phyloP scores from a whole-genome alignment of 2,888 invertebrate species.

The Drosophila merina region DNA sequence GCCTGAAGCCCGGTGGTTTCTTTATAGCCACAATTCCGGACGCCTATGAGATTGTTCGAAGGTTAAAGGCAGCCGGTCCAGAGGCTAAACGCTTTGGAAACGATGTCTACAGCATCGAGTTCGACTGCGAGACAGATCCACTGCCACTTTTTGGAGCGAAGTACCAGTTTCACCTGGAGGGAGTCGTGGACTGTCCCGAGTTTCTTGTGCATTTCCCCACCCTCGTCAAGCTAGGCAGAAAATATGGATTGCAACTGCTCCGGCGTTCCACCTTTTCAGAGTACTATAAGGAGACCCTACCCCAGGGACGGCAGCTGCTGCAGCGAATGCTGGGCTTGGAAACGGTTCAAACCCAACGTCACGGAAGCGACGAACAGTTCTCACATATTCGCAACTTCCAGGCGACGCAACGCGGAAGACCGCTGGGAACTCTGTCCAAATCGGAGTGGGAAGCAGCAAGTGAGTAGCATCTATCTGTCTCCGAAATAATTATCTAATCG shows the following conservation, averaged over 20 bases:
- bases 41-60: conserved; percentile 94
- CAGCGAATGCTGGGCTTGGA: conserved; percentile 92
- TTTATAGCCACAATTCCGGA: conserved; percentile 99
- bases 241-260: conserved; percentile 89
- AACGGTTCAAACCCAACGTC: conserved; percentile 87
- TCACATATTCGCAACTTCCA: conserved; percentile 87
- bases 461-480: conserved; percentile 83
- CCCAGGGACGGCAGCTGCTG: conserved; percentile 85
- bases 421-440: conserved; percentile 92
- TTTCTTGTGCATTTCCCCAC: conserved; percentile 97
- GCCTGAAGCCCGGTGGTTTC: conserved; percentile 94
- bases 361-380: conserved; percentile 87
- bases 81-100: conserved; percentile 88
- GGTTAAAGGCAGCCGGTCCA: conserved; percentile 85
- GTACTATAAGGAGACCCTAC: conserved; percentile 86
- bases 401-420: conserved; percentile 81
- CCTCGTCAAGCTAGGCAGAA: conserved; percentile 89
- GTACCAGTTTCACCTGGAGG: conserved; percentile 97
- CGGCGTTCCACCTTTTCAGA: conserved; percentile 90
- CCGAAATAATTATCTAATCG: neutral
- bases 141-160: conserved; percentile 97
- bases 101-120: conserved; percentile 90
- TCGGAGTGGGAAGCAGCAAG: conserved; percentile 97
- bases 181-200: conserved; percentile 99
- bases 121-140: conserved; percentile 87